Evolutionary conservation across 2,888 invertebrate genomes (phyloP), one percentile per base, ranked within the genome.

Genomic region (Augiades crinisus): DNA sequence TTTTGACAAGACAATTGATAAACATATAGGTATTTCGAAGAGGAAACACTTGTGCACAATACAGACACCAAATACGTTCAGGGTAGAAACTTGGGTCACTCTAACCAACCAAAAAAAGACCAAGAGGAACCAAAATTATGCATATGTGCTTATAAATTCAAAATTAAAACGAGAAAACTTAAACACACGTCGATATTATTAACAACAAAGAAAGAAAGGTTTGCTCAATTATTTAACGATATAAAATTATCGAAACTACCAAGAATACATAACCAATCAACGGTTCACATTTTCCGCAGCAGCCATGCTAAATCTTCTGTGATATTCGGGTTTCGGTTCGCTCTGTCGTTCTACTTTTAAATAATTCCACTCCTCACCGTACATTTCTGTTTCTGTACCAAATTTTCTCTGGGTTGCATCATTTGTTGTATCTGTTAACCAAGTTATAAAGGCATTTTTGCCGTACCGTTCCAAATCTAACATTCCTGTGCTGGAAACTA

Each of bases 371-470:
- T 63, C 56, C 0, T 65, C 53, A 0, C 81, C 86, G 57, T 86
- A 87, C 56, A 76, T 69, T 0, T 44, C n/a, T 0, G 59, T 17
- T 3, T 86, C 86, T 8, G 66, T 70, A 17, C 65, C 72, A 30
- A 79, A 59, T 12, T 63, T 67, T 21, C 84, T 71, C 5, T 66
- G 60, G 4, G 46, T 65, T 14, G 67, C 70, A 2, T 56, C 52
- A 0, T 60, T 53, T 0, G 68, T 59, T 0, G 69, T 52, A 2
- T 70, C 69, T 0, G 78, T 68, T 1, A 86, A 47, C 88, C 88
- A 88, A 8, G 79, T 68, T 22, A 88, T 66, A 0, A 87, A 47
- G 0, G 85, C 85, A 60, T 89, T 86, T 46, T 78, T 81, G 0
- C 81, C 82, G 54, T 82, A 78, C 27, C 58, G 44, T 37, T 84